Conservation (phyloP, 2,797 vertebrate species). For the Geotrypetes seraphini region DNA sequence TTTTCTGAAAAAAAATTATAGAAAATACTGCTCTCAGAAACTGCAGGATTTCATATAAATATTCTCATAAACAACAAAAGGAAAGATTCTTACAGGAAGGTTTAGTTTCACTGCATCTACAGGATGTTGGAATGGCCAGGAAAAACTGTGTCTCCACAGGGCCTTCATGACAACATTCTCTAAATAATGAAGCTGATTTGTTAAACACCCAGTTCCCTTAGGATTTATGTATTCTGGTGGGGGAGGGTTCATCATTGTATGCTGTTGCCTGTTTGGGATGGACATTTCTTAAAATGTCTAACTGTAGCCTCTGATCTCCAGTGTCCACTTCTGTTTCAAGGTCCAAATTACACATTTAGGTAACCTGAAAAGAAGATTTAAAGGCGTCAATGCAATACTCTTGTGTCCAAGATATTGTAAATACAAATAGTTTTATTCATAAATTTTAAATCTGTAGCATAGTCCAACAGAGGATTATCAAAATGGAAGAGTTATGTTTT, state of each 20-base stretch:
- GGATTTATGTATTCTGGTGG: slow-evolving; percentile 72
- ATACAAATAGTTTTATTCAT: too few relatives aligned
- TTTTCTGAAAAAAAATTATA: too few relatives aligned
- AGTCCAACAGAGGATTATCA: too few relatives aligned
- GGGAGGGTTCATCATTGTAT: slow-evolving; percentile 65
- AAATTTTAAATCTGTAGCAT: too few relatives aligned
- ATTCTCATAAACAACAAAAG: too few relatives aligned
- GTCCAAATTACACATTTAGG: slow-evolving; percentile 1
- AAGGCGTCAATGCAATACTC: too few relatives aligned
- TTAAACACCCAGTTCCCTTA: slow-evolving; percentile 61
- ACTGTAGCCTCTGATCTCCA: too few relatives aligned
- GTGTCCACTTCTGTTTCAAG: slow-evolving; percentile 1
- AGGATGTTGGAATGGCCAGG: slow-evolving; percentile 88
- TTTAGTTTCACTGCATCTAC: slow-evolving; percentile 78
- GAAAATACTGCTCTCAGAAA: too few relatives aligned
- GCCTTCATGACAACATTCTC: slow-evolving; percentile 73
- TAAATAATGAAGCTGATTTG: slow-evolving; percentile 84
- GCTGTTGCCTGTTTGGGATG: slow-evolving; percentile 33
- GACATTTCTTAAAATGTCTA: slow-evolving; percentile 73
- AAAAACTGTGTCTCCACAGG: slow-evolving; percentile 78
- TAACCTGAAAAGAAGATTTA: slow-evolving; percentile 4
- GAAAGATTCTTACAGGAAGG: slow-evolving; percentile 84
- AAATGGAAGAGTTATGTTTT: too few relatives aligned
- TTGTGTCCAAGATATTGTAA: too few relatives aligned
- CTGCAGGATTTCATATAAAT: too few relatives aligned